Percentiles rank a stretch among this genome's conserved stretches.
Evolutionary conservation across 2,797 vertebrate genomes (phyloP).

Genomic region (Periparus ater): DNA sequence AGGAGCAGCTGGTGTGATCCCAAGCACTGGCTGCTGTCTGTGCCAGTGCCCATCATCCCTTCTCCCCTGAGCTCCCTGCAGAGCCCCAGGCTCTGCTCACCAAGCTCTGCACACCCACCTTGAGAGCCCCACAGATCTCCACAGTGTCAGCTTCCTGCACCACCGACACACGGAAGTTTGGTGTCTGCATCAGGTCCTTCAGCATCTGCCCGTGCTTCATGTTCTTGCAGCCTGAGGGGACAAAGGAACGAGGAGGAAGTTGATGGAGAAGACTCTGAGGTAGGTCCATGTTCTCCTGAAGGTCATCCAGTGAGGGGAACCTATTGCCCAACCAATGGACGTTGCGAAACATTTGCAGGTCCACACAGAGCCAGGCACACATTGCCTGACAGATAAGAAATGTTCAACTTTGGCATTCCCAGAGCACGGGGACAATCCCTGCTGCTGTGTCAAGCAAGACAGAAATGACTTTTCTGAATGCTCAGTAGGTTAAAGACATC

Average conservation of each 20-base stretch:
- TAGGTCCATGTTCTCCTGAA: neutral
- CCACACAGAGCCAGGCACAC: neutral
- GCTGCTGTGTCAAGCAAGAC: neutral
- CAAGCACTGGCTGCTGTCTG: neutral
- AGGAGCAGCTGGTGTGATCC: neutral
- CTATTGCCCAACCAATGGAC: neutral
- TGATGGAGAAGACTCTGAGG: neutral
- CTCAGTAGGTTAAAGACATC: neutral
- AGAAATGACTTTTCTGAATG: neutral
- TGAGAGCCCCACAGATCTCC: slow-evolving; percentile 96
- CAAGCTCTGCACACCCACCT: slow-evolving; percentile 77
- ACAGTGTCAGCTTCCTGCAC: slow-evolving; percentile 93
- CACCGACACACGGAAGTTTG: slow-evolving; percentile 92
- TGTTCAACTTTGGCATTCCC: neutral
- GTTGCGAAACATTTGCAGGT: neutral
- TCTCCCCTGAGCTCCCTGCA: neutral
- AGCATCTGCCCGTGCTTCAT: slow-evolving; percentile 77
- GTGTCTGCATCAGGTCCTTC: slow-evolving; percentile 95
- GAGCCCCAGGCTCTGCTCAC: neutral
- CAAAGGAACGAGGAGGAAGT: neutral
- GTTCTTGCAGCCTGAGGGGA: slow-evolving; percentile 86
- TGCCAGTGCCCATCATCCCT: neutral
- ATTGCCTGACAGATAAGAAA: neutral
- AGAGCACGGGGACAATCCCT: neutral
- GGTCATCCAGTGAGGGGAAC: neutral